phyloP scores from a whole-genome alignment of 2,797 vertebrate species.

The Bradypodion ventrale region DNA sequence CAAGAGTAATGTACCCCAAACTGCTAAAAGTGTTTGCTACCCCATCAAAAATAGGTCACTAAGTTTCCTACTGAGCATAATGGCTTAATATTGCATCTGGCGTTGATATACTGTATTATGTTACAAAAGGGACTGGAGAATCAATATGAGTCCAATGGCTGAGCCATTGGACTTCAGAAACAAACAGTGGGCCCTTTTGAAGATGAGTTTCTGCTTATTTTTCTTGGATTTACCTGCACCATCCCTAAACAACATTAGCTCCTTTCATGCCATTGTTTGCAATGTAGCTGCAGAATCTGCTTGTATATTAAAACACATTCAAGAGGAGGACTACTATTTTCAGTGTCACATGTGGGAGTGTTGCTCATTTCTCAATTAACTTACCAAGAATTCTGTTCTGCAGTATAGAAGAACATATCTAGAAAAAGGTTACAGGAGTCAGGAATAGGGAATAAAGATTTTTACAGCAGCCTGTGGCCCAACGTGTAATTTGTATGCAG shows the following conservation, averaged over 20 bases:
- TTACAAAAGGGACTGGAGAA: constrained; percentile 51
- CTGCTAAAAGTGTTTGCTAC: constrained; percentile 49
- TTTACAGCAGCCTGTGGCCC: too few relatives aligned
- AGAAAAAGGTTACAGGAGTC: constrained; percentile 46
- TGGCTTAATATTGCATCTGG: constrained; percentile 50
- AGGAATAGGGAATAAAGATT: neutral
- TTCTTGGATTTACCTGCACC: neutral
- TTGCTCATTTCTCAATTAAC: constrained; percentile 66
- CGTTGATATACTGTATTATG: constrained; percentile 56
- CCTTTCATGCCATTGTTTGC: constrained; percentile 33
- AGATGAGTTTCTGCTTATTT: constrained; percentile 38
- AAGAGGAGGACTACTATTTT: constrained; percentile 53
- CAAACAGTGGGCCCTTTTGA: constrained; percentile 37
- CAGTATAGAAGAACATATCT: constrained; percentile 38
- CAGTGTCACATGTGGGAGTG: constrained; percentile 49
- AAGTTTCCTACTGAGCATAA: constrained; percentile 54
- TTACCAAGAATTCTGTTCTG: constrained; percentile 52
- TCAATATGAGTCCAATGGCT: constrained; percentile 55
- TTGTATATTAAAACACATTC: constrained; percentile 56
- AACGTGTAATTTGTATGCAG: neutral
- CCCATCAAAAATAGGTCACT: constrained; percentile 40
- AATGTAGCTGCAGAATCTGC: constrained; percentile 33
- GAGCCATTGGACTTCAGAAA: constrained; percentile 47
- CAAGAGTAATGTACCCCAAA: constrained; percentile 26
- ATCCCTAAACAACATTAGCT: constrained; percentile 1